Percentiles rank a stretch among this genome's conserved stretches.
Conservation (phyloP, 2,888 invertebrate species). For the Aporophyla nigra region DNA sequence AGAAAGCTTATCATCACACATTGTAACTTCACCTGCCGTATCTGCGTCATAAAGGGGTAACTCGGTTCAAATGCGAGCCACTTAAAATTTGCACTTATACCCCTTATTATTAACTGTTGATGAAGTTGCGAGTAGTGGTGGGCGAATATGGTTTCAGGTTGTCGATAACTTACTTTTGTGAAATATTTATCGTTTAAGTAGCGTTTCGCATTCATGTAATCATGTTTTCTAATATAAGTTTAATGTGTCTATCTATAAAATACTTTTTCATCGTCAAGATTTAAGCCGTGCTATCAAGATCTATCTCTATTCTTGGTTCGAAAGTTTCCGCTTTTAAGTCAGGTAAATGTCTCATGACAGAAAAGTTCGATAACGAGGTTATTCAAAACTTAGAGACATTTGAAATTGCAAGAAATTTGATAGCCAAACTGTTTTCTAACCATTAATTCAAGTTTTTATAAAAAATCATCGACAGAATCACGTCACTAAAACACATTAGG, state of each 20-base stretch:
- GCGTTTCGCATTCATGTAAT: no score
- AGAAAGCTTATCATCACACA: slow-evolving; percentile 58
- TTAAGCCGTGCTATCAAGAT: no score
- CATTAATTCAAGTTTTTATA: background rate
- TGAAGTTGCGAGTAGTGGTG: slow-evolving; percentile 71
- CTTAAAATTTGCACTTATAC: slow-evolving; percentile 80
- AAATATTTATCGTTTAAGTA: background rate
- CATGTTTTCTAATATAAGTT: no score
- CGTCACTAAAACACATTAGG: slow-evolving; percentile 82
- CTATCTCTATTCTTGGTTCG: no score
- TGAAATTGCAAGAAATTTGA: background rate
- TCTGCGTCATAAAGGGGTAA: slow-evolving; percentile 66
- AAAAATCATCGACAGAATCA: slow-evolving; percentile 25
- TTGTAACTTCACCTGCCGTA: slow-evolving; percentile 73
- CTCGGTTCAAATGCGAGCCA: slow-evolving; percentile 77
- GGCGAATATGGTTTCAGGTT: slow-evolving; percentile 4
- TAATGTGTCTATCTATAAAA: no score
- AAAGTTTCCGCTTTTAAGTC: background rate
- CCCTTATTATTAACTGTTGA: slow-evolving; percentile 79
- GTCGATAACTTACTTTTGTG: slow-evolving; percentile 60
- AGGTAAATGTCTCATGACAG: background rate
- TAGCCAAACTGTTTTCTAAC: background rate
- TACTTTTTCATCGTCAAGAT: no score
- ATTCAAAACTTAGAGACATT: background rate
- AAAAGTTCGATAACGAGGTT: background rate